A percentile compares a stretch with the other conserved stretches of the same genome.
These are phyloP conservation scores for Salvelinus fontinalis DNA, from an alignment of 2,113 vertebrate genomes.

Conservation along the genomic window DNA sequence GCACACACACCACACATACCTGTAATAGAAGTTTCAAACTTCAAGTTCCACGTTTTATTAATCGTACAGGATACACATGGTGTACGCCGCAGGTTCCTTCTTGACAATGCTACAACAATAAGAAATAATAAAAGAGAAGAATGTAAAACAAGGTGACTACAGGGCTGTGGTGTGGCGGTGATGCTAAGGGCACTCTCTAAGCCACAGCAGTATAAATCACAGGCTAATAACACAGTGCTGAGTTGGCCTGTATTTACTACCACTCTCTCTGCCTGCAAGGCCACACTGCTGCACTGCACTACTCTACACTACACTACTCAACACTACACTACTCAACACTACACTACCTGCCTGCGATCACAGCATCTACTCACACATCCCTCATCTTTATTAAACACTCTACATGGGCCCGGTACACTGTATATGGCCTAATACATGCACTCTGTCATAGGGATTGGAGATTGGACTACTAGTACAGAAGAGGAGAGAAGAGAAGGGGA, in stretches of 20 bases:
- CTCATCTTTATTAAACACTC: not conserved
- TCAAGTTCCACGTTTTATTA: too few relatives aligned
- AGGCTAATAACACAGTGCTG: slow-evolving; percentile 62
- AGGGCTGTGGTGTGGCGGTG: slow-evolving; percentile 44
- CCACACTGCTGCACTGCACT: slow-evolving; percentile 32
- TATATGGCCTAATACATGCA: too few relatives aligned
- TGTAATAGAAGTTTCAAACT: slow-evolving; percentile 47
- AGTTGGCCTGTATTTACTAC: slow-evolving; percentile 62
- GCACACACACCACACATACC: slow-evolving; percentile 23
- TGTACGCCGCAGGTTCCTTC: too few relatives aligned
- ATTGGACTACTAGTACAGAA: too few relatives aligned
- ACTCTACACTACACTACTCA: too few relatives aligned
- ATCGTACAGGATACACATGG: too few relatives aligned
- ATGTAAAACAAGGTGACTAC: slow-evolving; percentile 22
- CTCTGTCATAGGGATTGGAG: too few relatives aligned
- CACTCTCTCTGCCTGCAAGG: slow-evolving; percentile 58
- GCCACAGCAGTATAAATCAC: slow-evolving; percentile 65
- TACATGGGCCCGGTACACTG: too few relatives aligned
- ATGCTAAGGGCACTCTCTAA: slow-evolving; percentile 65
- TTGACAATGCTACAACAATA: too few relatives aligned
- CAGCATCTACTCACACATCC: not conserved
- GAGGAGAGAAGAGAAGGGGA: too few relatives aligned
- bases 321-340: not conserved
- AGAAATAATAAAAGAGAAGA: too few relatives aligned
- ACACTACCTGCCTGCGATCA: too few relatives aligned